Conservation (phyloP, 2,888 invertebrate genomes). For the Hyles lineata region DNA sequence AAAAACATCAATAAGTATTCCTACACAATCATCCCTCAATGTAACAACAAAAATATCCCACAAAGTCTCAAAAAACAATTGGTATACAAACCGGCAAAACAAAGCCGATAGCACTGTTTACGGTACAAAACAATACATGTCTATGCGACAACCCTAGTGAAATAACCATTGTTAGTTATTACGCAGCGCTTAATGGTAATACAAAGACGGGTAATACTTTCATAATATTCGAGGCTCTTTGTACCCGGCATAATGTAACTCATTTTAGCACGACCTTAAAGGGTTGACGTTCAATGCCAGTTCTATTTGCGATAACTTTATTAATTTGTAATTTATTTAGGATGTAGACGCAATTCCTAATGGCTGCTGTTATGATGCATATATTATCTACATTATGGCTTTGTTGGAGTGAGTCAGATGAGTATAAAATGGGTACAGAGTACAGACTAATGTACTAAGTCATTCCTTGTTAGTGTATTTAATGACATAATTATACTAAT, state of each 20-base stretch:
- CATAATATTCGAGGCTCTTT: neutral
- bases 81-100: neutral
- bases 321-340: conserved; percentile 22
- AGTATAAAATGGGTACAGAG: neutral
- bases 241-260: neutral
- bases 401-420: neutral
- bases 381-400: conserved; percentile 1
- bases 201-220: conserved; percentile 1
- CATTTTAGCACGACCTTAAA: neutral
- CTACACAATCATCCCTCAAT: too few species aligned
- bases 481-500: neutral
- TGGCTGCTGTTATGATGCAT: neutral
- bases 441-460: neutral
- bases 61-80: neutral
- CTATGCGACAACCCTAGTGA: conserved; percentile 5
- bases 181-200: neutral
- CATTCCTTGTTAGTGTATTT: neutral
- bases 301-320: neutral
- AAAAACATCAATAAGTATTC: too few species aligned
- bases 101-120: neutral
- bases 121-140: neutral
- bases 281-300: neutral
- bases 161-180: conserved; percentile 19
- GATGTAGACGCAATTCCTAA: neutral
- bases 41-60: too few species aligned